Evolutionary conservation across 2,888 invertebrate genomes (phyloP).

Genomic region (Oscheius onirici): DNA sequence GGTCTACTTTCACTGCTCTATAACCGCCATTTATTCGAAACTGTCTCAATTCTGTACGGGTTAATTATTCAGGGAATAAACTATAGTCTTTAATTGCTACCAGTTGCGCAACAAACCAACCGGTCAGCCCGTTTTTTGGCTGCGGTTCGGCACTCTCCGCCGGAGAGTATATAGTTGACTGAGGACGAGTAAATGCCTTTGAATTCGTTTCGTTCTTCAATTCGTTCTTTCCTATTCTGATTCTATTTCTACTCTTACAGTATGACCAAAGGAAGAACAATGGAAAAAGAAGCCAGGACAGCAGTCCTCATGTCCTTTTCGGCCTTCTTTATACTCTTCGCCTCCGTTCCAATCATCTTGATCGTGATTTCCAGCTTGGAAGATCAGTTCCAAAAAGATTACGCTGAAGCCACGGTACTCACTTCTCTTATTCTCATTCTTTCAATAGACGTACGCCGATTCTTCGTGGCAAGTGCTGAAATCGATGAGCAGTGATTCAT

Average conservation of each 20-base stretch:
- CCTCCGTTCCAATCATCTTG: neutral
- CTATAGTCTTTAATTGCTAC: neutral
- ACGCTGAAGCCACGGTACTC: conserved; percentile 6
- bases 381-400: neutral
- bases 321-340: neutral
- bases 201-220: too few relatives aligned
- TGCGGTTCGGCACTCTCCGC: too few relatives aligned
- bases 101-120: neutral
- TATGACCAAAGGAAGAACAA: neutral
- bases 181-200: too few relatives aligned
- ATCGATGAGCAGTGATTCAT: neutral
- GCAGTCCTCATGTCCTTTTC: conserved; percentile 12
- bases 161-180: too few relatives aligned
- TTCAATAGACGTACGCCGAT: conserved; percentile 12
- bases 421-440: neutral
- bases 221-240: too few relatives aligned
- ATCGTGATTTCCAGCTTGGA: neutral
- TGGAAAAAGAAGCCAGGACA: neutral
- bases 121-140: too few relatives aligned
- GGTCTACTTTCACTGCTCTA: conserved; percentile 19
- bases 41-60: neutral
- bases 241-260: too few relatives aligned
- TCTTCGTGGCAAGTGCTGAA: conserved; percentile 24
- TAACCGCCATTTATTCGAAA: neutral
- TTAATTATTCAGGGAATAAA: neutral